Evolutionary conservation across 2,888 invertebrate genomes (phyloP), one percentile per base, ranked within the genome.

Genomic region (Pharmacophagus antenor): DNA sequence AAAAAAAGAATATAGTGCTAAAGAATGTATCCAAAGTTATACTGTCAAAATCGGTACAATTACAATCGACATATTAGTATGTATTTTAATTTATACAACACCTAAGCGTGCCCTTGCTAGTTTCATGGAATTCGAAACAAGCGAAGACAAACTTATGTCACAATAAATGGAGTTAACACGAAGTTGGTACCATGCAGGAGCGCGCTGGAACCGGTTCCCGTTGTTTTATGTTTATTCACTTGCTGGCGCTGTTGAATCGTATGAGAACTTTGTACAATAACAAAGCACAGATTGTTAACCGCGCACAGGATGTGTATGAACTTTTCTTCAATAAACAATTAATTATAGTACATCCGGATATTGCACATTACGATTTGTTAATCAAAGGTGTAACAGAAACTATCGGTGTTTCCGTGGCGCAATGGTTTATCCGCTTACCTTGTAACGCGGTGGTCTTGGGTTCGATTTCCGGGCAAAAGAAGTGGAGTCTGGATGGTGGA

Each of bases 61-160:
- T 7, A 27, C 17, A 2, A 17, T 42, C 7, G 17, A 42, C 4
- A 42, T 42, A 17, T 17, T 17, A 42, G 17, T 42, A 42, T 17
- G 17, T n/a, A 42, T 42, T 42, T 42, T 42, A 42, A 17, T 42
- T 42, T 42, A 8, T 20, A 27, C 27, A 51, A 51, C 22, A 21
- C 20, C 44, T 15, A n/a, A 46, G 27, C 25, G 15, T 27, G 27
- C 44, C 54, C 25, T 54, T 46, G 44, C 15, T 7, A 25, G 44
- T 46, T 54, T 44, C 46, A 27, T 44, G 12, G 44, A 46, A 54
- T 46, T 46, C 20, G 15, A 46, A 54, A 54, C 54, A 23, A 54
- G 54, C 44, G 12, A 27, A 54, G 54, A 54, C 46, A 54, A 46
- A 46, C 54, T 54, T 53, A 21, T 52, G 44, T 54, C 44, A 27